Conservation (phyloP, 2,113 vertebrate genomes). For the Notarius quadriscutis region DNA sequence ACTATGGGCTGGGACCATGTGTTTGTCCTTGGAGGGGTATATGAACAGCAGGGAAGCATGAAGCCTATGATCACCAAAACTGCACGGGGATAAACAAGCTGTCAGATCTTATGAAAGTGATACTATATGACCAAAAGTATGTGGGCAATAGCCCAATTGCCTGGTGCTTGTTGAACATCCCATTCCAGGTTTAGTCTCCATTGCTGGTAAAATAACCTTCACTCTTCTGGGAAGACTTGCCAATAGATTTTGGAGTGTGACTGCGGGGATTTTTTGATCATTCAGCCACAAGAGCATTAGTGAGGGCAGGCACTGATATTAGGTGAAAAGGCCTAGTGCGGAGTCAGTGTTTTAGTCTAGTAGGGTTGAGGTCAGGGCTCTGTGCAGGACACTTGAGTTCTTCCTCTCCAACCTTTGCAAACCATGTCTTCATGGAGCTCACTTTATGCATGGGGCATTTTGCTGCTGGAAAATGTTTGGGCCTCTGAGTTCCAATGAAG, state of each 20-base stretch:
- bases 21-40: background rate
- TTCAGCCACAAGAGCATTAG: background rate
- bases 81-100: background rate
- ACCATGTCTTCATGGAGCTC: background rate
- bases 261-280: background rate
- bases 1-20: constrained; percentile 25
- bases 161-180: background rate
- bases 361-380: background rate
- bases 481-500: background rate
- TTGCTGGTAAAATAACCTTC: background rate
- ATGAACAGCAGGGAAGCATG: background rate
- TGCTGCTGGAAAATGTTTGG: background rate
- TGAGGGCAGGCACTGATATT: background rate
- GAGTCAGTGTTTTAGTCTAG: background rate
- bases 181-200: background rate
- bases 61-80: background rate
- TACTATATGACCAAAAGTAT: too few relatives aligned
- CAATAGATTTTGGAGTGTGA: background rate
- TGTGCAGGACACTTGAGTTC: background rate
- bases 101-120: background rate
- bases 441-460: background rate
- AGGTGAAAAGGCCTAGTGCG: background rate
- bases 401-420: background rate
- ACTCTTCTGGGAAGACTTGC: background rate
- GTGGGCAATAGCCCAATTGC: background rate